Evolutionary conservation across 2,888 invertebrate genomes (phyloP).

Genomic region (Spisula subtruncata): DNA sequence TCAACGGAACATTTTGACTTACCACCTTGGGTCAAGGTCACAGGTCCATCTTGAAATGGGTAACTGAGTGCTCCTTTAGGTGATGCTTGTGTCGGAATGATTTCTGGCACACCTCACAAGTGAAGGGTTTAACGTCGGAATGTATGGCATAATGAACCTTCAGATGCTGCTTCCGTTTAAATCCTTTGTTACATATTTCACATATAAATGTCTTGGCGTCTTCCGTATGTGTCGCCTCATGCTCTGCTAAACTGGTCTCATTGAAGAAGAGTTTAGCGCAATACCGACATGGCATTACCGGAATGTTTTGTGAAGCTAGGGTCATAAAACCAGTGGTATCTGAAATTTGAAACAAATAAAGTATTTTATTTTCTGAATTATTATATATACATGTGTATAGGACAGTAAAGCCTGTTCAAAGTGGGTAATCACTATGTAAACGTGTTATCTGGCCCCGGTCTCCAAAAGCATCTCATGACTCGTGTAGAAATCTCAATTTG

Average conservation of each 20-base stretch:
- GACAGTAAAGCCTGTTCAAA: too few relatives aligned
- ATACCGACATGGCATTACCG: neutral
- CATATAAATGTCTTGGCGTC: constrained; percentile 1
- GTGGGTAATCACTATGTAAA: too few relatives aligned
- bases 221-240: constrained; percentile 25
- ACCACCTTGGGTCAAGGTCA: neutral
- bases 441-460: too few relatives aligned
- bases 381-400: too few relatives aligned
- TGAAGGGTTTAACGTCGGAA: constrained; percentile 43
- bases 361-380: neutral
- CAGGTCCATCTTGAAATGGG: constrained; percentile 12
- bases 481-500: too few relatives aligned
- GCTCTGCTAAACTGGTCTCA: neutral
- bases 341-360: neutral
- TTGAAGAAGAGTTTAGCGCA: constrained; percentile 25
- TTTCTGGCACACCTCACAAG: constrained; percentile 26
- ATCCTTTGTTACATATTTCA: constrained; percentile 26
- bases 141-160: neutral
- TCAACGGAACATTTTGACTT: neutral
- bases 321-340: neutral
- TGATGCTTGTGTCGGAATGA: constrained; percentile 27
- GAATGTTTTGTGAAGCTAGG: neutral
- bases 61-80: constrained; percentile 36
- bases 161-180: constrained; percentile 25
- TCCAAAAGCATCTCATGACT: too few relatives aligned